These are phyloP conservation scores for Hydropsyche tenuis DNA, from an alignment of 1,140 invertebrate genomes.

Conservation along the genomic window DNA sequence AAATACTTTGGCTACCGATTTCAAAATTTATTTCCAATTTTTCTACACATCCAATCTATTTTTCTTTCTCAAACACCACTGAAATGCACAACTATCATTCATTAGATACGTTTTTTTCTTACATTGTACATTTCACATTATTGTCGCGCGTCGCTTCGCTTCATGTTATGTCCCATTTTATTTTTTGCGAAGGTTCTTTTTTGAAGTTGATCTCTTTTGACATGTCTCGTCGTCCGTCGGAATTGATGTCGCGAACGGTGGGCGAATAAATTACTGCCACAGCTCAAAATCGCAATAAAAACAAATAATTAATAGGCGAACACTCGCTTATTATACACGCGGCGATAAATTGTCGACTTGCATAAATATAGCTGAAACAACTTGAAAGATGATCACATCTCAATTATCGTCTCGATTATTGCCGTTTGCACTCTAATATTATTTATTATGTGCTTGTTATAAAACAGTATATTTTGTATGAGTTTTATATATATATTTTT, in stretches of 20 bases:
- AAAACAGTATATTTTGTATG: no score
- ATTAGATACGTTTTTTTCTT: background rate
- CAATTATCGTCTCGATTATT: background rate
- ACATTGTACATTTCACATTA: background rate
- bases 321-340: no score
- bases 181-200: conserved; percentile 24
- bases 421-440: no score
- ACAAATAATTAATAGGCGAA: conserved; percentile 41
- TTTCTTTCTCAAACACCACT: no score
- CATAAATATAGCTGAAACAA: no score
- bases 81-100: no score
- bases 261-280: conserved; percentile 43
- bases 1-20: no score
- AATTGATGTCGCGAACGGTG: conserved; percentile 41
- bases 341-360: background rate
- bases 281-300: conserved; percentile 47
- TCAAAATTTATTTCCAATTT: no score
- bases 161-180: background rate
- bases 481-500: no score
- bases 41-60: no score
- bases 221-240: conserved; percentile 39
- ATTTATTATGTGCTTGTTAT: no score
- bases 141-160: background rate
- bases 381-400: background rate
- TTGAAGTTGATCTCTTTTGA: conserved; percentile 46